Conservation (phyloP, 2,113 vertebrate species). For the Lasiurus borealis region DNA sequence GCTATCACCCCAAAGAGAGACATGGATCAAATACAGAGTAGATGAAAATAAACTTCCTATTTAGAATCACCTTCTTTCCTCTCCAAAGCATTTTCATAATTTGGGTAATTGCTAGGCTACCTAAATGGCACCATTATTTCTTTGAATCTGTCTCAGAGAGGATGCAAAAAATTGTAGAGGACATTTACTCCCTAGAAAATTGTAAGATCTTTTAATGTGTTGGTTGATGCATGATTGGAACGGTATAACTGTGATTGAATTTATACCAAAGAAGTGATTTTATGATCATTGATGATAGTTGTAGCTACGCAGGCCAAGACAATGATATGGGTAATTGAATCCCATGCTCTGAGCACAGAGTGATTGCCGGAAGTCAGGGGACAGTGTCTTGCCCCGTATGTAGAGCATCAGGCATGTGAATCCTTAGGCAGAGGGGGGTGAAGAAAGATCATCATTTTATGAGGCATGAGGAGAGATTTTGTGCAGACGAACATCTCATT, state of each 20-base stretch:
- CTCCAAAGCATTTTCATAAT: slow-evolving; percentile 33
- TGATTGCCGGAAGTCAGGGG: slow-evolving; percentile 56
- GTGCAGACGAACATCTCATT: background rate
- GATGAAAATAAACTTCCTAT: slow-evolving; percentile 27
- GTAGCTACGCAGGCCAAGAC: slow-evolving; percentile 72
- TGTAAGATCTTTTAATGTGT: slow-evolving; percentile 18
- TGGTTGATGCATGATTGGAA: background rate
- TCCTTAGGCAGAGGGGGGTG: background rate
- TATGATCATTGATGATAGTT: slow-evolving; percentile 71
- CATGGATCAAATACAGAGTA: background rate
- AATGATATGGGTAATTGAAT: slow-evolving; percentile 78
- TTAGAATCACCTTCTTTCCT: slow-evolving; percentile 43
- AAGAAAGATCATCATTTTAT: slow-evolving; percentile 47
- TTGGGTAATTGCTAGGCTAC: slow-evolving; percentile 44
- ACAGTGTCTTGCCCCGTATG: slow-evolving; percentile 48
- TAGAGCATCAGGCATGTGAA: slow-evolving; percentile 42
- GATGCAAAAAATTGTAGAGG: slow-evolving; percentile 15
- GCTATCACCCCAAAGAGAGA: background rate
- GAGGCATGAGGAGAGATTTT: background rate
- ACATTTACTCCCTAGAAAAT: slow-evolving; percentile 44
- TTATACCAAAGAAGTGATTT: slow-evolving; percentile 75
- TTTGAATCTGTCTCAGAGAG: slow-evolving; percentile 23
- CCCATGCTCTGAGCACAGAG: slow-evolving; percentile 61
- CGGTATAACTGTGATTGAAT: slow-evolving; percentile 36
- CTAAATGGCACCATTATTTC: background rate